phyloP scores from a whole-genome alignment of 1,140 invertebrate genomes.

The Pantala flavescens region DNA sequence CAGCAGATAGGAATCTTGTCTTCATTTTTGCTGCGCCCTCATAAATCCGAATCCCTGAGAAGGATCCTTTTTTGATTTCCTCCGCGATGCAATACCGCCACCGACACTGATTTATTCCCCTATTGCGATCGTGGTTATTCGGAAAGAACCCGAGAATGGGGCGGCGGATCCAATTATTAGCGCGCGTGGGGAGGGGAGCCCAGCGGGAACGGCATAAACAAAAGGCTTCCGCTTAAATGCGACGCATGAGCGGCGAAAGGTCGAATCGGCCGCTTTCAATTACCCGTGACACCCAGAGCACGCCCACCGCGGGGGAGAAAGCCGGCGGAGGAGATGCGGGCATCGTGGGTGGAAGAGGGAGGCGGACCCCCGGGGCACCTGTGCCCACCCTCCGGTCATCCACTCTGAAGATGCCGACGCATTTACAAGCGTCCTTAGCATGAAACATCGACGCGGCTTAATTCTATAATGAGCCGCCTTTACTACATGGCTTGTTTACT shows the following conservation, averaged over 20 bases:
- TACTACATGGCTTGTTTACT: too few relatives aligned
- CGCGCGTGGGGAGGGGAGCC: not conserved
- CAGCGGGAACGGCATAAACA: not conserved
- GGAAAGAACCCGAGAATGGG: not conserved
- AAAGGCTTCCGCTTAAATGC: not conserved
- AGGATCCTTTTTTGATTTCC: not conserved
- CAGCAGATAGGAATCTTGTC: not conserved
- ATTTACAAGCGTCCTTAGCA: too few relatives aligned
- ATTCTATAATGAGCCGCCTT: too few relatives aligned
- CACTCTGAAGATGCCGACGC: too few relatives aligned
- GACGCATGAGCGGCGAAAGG: not conserved
- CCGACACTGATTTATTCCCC: not conserved
- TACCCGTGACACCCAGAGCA: not conserved
- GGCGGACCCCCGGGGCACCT: not conserved
- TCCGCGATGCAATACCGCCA: not conserved
- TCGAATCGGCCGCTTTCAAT: not conserved
- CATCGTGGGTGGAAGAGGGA: not conserved
- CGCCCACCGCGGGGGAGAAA: not conserved
- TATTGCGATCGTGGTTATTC: not conserved
- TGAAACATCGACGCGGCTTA: too few relatives aligned
- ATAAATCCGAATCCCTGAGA: not conserved
- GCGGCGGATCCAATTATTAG: not conserved
- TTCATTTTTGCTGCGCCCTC: not conserved
- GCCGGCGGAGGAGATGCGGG: too few relatives aligned
- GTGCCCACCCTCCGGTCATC: not conserved